Base-by-base conservation (phyloP, 2,888 invertebrate species). In the Sisyra nigra region DNA sequence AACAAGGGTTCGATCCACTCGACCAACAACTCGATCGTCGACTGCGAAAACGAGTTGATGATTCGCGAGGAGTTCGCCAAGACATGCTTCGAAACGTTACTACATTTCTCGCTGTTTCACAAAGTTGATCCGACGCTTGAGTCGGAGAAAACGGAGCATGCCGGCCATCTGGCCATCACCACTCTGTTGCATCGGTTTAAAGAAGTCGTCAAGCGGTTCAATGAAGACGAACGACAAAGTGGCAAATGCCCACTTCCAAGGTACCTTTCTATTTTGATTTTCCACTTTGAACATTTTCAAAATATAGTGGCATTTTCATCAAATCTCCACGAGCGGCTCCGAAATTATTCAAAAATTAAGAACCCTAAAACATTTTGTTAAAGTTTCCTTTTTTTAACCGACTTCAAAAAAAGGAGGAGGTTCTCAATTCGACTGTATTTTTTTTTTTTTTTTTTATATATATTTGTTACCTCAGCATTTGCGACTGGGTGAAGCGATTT, bases 51-150 rank as follows among this genome's bases (percentile, higher is more conserved):
- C 46, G 85, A 85, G 55, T 65, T 80, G 48, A 81, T 87, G 47
- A 70, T 93, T 49, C 67, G 94, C 13, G 94, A 96, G 64, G 93
- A 94, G 58, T 94, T 96, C 65, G 94, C 96, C 36, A 85, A 93
- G 57, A 85, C 86, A 0, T 96, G 96, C 58, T 96, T 96, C 57
- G 94, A 96, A 63, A 94, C 94, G 0, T 66, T 96, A 17, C 68
- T 96, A 37, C 92, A 94, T 62, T 94, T 93, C 66, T 94, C 94
- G 1, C 72, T 84, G 57, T 66, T 86, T 4, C 85, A 86, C 52
- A 84, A 84, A 47, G 66, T 76, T 32, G 72, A 71, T 54, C 57
- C 59, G 43, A 55, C 55, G 14, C 44, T 63, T 24, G 55, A 58
- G n/a, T 50, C 58, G 24, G 54, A 53, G 44, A 57, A 55, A 33